Conservation (phyloP, 2,888 invertebrate genomes). For the Mantis religiosa region DNA sequence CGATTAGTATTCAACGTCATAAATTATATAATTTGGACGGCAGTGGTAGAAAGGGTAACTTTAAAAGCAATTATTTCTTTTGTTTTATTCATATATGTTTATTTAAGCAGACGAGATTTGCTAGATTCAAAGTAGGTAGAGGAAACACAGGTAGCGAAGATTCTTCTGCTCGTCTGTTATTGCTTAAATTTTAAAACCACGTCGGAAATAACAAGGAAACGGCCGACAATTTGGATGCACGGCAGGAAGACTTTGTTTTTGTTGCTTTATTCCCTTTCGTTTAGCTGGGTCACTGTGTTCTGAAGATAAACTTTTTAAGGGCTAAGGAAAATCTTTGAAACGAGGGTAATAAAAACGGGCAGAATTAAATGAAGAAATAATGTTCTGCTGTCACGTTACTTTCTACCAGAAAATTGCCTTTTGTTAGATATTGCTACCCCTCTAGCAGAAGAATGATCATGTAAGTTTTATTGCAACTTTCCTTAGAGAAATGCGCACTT, state of each 20-base stretch:
- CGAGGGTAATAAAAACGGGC: background rate
- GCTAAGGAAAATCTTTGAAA: background rate
- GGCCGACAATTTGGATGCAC: background rate
- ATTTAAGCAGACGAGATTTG: too few species aligned
- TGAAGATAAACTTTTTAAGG: background rate
- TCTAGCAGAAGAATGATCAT: background rate
- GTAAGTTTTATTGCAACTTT: background rate
- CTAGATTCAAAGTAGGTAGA: too few species aligned
- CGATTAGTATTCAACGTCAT: too few species aligned
- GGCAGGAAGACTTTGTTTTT: background rate
- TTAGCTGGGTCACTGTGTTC: background rate
- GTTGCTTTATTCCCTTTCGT: background rate
- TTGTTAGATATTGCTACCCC: background rate
- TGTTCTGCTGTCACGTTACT: background rate
- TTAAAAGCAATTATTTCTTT: too few species aligned
- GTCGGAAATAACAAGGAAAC: too few species aligned
- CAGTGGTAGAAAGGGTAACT: too few species aligned
- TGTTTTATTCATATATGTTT: too few species aligned
- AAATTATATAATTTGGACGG: too few species aligned
- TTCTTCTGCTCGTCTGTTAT: too few species aligned
- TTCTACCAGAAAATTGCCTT: background rate
- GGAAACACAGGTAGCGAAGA: too few species aligned
- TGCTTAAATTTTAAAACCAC: too few species aligned
- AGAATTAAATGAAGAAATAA: background rate
- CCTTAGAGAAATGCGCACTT: background rate